Conservation (phyloP, 2,113 vertebrate genomes). For the pig (Sus scrofa) region T2T-Sscrofa CM000819.6:23029501-23030000, state of each 20-base stretch:
- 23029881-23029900: neutral
- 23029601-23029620: constrained; percentile 87
- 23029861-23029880: neutral
- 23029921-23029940: constrained; percentile 56
- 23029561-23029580: constrained; percentile 88
- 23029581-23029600: constrained; percentile 87
- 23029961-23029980: constrained; percentile 17
- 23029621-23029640: constrained; percentile 73
- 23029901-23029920: constrained; percentile 30
- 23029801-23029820: neutral
- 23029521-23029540: constrained; percentile 87
- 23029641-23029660: constrained; percentile 80
- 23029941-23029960: neutral
- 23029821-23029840: neutral
- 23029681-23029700: constrained; percentile 81
- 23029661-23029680: constrained; percentile 79
- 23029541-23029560: constrained; percentile 87
- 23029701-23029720: constrained; percentile 83
- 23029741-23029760: neutral
- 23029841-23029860: neutral
- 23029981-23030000: constrained; percentile 46
- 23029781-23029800: neutral
- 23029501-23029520: constrained; percentile 86
- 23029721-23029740: constrained; percentile 44
- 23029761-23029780: neutral